phyloP scores from a whole-genome alignment of 2,888 invertebrate species.

The Dicyrtomina minuta region DNA sequence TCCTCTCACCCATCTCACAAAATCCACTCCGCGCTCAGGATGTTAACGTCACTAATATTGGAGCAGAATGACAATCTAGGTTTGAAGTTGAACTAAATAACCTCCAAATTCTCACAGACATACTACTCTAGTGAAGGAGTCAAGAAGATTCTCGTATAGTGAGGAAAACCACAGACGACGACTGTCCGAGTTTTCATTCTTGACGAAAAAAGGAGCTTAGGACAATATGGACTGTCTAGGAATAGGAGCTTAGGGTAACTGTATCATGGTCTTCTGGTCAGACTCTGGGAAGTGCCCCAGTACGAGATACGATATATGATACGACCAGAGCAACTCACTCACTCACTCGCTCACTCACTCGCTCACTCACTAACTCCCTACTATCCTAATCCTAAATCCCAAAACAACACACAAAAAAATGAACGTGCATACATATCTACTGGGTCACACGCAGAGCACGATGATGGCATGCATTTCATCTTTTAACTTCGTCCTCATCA shows the following conservation, averaged over 20 bases:
- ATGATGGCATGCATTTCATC: slow-evolving; percentile 29
- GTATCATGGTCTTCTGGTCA: slow-evolving; percentile 32
- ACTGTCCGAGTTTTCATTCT: slow-evolving; percentile 40
- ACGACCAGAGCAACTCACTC: too few relatives aligned
- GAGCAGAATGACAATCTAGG: slow-evolving; percentile 20
- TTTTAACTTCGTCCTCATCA: slow-evolving; percentile 9
- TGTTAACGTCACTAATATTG: slow-evolving; percentile 15
- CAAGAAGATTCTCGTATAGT: neutral
- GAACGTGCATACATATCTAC: neutral
- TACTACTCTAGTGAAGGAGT: neutral
- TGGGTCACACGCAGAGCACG: slow-evolving; percentile 48
- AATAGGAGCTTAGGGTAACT: slow-evolving; percentile 20
- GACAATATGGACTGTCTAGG: slow-evolving; percentile 20
- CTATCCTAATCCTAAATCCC: too few relatives aligned
- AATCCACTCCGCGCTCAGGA: too few relatives aligned
- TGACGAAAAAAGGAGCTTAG: slow-evolving; percentile 29
- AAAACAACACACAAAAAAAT: too few relatives aligned
- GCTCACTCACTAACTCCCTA: too few relatives aligned
- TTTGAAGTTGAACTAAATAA: slow-evolving; percentile 27
- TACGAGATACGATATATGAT: too few relatives aligned
- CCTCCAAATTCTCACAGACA: slow-evolving; percentile 28
- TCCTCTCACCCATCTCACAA: too few relatives aligned
- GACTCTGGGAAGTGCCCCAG: neutral
- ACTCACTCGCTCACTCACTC: too few relatives aligned
- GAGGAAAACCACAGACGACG: slow-evolving; percentile 10